These are phyloP conservation scores for Pterophyllum scalare DNA, from an alignment of 2,113 vertebrate species.

Conservation along the genomic window DNA sequence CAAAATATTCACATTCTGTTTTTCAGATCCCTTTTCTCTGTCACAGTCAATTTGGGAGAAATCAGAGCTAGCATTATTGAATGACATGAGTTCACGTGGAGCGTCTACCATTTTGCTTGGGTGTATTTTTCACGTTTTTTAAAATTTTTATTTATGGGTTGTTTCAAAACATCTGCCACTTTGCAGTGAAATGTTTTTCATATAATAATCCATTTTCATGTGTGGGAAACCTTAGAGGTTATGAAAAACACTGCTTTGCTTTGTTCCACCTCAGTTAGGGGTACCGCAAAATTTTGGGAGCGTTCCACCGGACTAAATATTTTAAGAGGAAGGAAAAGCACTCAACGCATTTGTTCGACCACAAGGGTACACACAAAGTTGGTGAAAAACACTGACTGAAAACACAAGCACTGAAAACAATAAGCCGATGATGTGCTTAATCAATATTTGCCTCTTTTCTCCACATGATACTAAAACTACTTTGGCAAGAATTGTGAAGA, in stretches of 20 bases:
- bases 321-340: not conserved
- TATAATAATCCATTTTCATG: not conserved
- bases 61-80: not conserved
- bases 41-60: not conserved
- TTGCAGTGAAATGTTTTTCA: not conserved
- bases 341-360: not conserved
- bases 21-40: not conserved
- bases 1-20: not conserved
- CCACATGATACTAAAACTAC: no score
- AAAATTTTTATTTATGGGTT: constrained; percentile 2
- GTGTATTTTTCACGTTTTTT: not conserved
- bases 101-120: not conserved
- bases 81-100: not conserved
- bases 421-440: no score
- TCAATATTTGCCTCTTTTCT: no score
- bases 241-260: not conserved
- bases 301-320: constrained; percentile 2
- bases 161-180: not conserved
- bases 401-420: not conserved
- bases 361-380: not conserved
- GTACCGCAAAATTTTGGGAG: not conserved
- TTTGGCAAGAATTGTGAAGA: no score
- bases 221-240: not conserved
- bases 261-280: not conserved
- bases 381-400: not conserved